Evolutionary conservation across 2,113 vertebrate genomes (phyloP).

Genomic region (Nematolebias whitei): DNA sequence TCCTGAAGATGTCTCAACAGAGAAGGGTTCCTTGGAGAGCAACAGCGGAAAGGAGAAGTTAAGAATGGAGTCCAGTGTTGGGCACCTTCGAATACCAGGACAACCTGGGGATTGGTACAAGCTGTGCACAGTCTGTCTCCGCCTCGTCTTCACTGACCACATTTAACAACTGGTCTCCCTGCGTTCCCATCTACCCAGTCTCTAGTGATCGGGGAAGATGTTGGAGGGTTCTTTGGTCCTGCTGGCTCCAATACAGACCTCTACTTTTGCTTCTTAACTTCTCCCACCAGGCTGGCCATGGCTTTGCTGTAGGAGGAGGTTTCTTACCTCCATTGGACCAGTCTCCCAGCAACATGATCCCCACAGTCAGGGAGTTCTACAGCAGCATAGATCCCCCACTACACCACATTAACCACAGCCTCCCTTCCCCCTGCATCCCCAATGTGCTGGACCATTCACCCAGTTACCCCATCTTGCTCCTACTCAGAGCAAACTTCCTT

Average conservation of each 20-base stretch:
- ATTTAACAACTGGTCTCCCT: constrained; percentile 98
- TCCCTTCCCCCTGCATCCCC: constrained; percentile 92
- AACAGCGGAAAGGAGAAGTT: constrained; percentile 91
- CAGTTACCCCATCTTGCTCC: constrained; percentile 95
- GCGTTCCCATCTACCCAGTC: constrained; percentile 94
- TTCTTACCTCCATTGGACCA: constrained; percentile 95
- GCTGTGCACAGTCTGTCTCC: constrained; percentile 88
- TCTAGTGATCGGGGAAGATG: constrained; percentile 93
- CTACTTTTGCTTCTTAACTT: constrained; percentile 98
- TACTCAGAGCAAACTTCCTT: constrained; percentile 94
- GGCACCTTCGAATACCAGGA: constrained; percentile 97
- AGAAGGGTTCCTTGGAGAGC: constrained; percentile 88
- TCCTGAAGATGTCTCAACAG: constrained; percentile 87
- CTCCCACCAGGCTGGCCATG: constrained; percentile 93
- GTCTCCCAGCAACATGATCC: constrained; percentile 96
- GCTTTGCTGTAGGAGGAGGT: constrained; percentile 89
- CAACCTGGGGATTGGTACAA: constrained; percentile 88
- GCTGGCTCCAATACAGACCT: constrained; percentile 90
- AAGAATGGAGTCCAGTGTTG: constrained; percentile 93
- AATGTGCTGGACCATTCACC: constrained; percentile 95
- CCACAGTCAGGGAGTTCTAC: constrained; percentile 90
- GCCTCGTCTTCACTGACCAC: constrained; percentile 94
- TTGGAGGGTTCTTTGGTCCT: constrained; percentile 93
- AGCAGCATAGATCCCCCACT: constrained; percentile 83
- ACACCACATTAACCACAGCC: constrained; percentile 94